Conservation (phyloP, 2,888 invertebrate species). For the Hedya salicella region DNA sequence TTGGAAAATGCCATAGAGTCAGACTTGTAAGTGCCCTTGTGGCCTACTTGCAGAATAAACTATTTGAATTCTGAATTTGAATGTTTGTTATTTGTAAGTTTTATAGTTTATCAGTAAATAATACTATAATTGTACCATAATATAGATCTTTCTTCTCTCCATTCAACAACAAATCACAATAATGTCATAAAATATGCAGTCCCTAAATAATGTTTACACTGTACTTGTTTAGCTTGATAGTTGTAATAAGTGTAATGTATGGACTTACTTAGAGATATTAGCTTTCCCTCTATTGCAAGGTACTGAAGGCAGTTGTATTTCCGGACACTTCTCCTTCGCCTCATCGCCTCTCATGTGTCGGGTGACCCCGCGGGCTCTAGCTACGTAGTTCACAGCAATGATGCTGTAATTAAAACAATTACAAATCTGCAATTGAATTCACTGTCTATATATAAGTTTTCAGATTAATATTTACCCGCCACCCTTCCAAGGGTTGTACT, state of each 20-base stretch:
- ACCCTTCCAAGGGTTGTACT: constrained; percentile 96
- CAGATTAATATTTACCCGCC: constrained; percentile 89
- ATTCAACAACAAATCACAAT: too few species aligned
- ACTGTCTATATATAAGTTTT: neutral
- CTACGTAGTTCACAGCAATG: constrained; percentile 98
- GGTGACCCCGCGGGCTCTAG: constrained; percentile 95
- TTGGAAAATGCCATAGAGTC: too few species aligned
- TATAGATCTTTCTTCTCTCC: too few species aligned
- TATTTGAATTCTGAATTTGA: too few species aligned
- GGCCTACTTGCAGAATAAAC: too few species aligned
- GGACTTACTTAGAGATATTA: constrained; percentile 92
- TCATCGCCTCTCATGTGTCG: constrained; percentile 96
- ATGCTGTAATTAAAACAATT: constrained; percentile 86
- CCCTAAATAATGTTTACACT: too few species aligned
- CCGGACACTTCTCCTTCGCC: constrained; percentile 95
- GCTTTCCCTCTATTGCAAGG: constrained; percentile 96
- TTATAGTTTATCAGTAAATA: too few species aligned
- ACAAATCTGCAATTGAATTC: neutral
- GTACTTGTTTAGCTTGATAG: too few species aligned
- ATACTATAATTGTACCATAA: too few species aligned
- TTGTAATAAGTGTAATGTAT: neutral
- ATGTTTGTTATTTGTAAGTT: too few species aligned
- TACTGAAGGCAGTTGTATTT: constrained; percentile 92
- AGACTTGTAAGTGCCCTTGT: too few species aligned
- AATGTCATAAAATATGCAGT: too few species aligned